phyloP scores from a whole-genome alignment of 2,113 vertebrate species.

The Anser brachyrhynchus region DNA sequence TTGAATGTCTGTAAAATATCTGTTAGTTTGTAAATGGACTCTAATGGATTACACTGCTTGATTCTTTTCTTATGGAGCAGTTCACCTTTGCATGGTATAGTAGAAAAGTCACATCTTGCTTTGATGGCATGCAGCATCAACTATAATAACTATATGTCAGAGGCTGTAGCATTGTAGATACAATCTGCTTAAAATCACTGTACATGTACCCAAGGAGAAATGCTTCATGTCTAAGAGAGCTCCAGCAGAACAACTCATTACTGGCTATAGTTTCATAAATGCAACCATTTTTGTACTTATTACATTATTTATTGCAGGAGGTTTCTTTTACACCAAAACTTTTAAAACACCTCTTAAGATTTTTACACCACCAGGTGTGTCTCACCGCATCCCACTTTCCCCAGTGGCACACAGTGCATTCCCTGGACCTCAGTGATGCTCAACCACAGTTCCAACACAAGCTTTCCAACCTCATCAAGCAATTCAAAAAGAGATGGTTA shows the following conservation, averaged over 20 bases:
- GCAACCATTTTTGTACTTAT: not conserved
- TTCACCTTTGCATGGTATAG: slow-evolving; percentile 69
- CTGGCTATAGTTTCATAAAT: not conserved
- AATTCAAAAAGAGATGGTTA: not conserved
- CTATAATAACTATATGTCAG: slow-evolving; percentile 63
- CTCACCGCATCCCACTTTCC: not conserved
- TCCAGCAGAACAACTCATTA: not conserved
- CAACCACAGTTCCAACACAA: not conserved
- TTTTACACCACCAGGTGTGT: no score
- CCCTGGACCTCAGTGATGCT: not conserved
- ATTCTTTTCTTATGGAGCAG: slow-evolving; percentile 41
- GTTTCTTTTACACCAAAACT: not conserved
- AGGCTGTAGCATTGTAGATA: slow-evolving; percentile 15
- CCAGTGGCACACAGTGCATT: not conserved
- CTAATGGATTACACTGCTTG: slow-evolving; percentile 59
- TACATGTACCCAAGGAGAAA: not conserved
- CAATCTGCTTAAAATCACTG: slow-evolving; percentile 32
- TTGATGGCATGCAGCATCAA: slow-evolving; percentile 10
- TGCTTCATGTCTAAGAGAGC: not conserved
- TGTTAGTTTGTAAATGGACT: slow-evolving; percentile 68
- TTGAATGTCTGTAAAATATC: slow-evolving; percentile 71
- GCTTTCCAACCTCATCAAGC: not conserved
- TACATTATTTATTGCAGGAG: not conserved
- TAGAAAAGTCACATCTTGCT: slow-evolving; percentile 63
- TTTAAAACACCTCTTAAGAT: not conserved